Conservation (phyloP, 2,797 vertebrate species). For the Peromyscus eremicus region DNA sequence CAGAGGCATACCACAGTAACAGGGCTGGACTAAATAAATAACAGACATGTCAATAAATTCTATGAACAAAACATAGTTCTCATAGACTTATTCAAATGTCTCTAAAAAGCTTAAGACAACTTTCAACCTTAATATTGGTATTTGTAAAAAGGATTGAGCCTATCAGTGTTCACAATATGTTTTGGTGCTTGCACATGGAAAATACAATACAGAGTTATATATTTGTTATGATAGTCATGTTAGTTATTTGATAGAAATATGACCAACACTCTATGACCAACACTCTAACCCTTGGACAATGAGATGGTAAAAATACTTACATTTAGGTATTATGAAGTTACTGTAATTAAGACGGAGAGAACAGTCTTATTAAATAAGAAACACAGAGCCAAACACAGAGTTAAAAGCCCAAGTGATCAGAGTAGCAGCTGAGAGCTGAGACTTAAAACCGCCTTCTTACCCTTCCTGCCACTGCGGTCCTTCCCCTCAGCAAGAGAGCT, state of each 20-base stretch:
- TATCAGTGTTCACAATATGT: not conserved
- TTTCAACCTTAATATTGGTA: not conserved
- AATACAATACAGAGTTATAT: not conserved
- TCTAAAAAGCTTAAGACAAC: not conserved
- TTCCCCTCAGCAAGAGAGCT: too few species aligned
- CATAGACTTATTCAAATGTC: not conserved
- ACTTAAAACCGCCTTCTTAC: too few species aligned
- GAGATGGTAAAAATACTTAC: not conserved
- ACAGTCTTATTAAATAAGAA: too few species aligned
- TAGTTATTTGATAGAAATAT: not conserved
- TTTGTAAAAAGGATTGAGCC: not conserved
- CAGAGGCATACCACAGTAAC: not conserved
- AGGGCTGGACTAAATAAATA: not conserved
- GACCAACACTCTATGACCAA: accelerated
- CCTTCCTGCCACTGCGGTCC: too few species aligned
- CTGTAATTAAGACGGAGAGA: not conserved
- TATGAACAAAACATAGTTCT: not conserved
- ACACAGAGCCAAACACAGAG: too few species aligned
- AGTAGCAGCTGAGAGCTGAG: too few species aligned
- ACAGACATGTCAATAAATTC: not conserved
- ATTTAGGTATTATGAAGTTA: not conserved
- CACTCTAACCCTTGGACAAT: not conserved
- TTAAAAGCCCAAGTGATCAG: too few species aligned
- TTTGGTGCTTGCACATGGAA: not conserved
- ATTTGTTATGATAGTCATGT: not conserved